Conservation (phyloP, 2,888 invertebrate genomes). For the Orthonevra nobilis region DNA sequence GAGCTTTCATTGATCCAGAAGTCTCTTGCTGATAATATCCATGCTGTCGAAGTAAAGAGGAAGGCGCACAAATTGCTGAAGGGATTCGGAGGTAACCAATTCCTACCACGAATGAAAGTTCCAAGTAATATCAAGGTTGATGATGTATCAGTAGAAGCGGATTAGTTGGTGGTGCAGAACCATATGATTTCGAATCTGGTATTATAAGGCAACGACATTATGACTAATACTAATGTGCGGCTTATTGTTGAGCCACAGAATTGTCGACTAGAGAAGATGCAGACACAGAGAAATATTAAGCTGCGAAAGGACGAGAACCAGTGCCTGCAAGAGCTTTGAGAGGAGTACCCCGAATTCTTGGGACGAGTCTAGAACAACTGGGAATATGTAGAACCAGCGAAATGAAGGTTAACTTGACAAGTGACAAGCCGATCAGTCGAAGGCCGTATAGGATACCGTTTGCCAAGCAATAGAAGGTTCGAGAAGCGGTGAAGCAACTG, state of each 20-base stretch:
- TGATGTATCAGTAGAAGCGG: background rate
- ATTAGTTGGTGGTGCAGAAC: background rate
- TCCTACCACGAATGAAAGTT: background rate
- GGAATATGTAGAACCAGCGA: background rate
- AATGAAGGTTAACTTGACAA: background rate
- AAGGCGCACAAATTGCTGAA: background rate
- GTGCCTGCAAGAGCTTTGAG: background rate
- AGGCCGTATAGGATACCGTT: background rate
- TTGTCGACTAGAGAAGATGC: background rate
- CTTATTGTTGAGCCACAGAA: background rate
- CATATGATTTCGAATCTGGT: background rate
- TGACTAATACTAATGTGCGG: background rate
- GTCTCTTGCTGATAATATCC: background rate
- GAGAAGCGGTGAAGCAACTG: background rate
- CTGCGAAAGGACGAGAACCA: background rate
- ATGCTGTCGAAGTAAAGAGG: background rate
- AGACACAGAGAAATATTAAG: background rate
- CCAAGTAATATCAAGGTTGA: background rate
- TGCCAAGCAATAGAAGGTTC: background rate
- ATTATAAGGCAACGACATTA: background rate
- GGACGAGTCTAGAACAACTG: background rate
- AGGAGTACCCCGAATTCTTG: background rate
- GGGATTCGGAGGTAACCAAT: background rate
- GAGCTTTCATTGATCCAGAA: background rate
- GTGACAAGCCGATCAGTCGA: background rate